A percentile compares a stretch with the other conserved stretches of the same genome.
Evolutionary conservation across 1,140 invertebrate species (phyloP).

Genomic region (Tetragnatha versicolor): DNA sequence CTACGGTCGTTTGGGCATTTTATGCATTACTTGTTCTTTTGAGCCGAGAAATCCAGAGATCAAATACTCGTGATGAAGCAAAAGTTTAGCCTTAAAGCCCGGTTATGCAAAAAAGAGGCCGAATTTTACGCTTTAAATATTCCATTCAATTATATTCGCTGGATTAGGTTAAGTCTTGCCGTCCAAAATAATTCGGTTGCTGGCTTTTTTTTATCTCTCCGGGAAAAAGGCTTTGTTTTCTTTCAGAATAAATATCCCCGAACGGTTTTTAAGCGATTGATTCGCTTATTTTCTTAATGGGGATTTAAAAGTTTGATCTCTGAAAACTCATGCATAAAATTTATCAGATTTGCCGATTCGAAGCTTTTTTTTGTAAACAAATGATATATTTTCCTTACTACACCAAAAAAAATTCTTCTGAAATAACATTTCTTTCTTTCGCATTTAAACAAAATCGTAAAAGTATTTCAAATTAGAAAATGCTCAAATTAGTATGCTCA

Average conservation of each 20-base stretch:
- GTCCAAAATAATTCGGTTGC: not conserved
- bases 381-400: too few species aligned
- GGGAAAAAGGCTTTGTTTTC: not conserved
- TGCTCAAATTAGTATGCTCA: too few species aligned
- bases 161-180: constrained; percentile 9
- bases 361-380: too few species aligned
- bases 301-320: not conserved
- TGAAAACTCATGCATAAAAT: not conserved
- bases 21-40: constrained; percentile 34
- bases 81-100: constrained; percentile 22
- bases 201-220: not conserved
- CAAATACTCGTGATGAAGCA: constrained; percentile 12
- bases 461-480: too few species aligned
- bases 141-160: constrained; percentile 28
- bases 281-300: not conserved
- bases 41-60: not conserved
- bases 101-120: not conserved
- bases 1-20: not conserved
- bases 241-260: too few species aligned
- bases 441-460: too few species aligned
- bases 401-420: too few species aligned
- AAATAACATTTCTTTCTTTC: too few species aligned
- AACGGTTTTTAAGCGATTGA: not conserved
- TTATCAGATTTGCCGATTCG: too few species aligned
- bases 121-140: constrained; percentile 35